Base-by-base conservation (phyloP, 2,113 vertebrate species). In the Tor tambroides region DNA sequence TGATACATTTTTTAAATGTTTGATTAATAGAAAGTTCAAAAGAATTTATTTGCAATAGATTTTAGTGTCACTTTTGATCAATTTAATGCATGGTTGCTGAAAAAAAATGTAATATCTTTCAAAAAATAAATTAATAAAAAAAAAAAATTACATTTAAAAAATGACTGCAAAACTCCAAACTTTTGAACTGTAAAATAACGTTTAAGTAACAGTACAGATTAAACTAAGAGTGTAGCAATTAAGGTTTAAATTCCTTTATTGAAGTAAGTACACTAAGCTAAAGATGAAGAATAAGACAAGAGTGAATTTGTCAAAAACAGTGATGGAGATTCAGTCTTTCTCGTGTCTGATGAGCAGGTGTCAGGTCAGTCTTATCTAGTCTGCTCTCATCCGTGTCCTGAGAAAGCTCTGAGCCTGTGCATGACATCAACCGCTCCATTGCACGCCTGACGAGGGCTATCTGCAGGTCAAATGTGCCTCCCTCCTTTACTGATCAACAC, bases 391-490 rank as follows among this genome's bases (percentile, higher is more conserved):
- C 74, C 71, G 4, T 74, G 61, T 82, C 76, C 85, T 87, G 83
- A 71, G 88, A 87, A 80, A 28, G 67, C 59, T 80, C 7, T 1
- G 80, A 28, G 74, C 61, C 90, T 92, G 90, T 89, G 69, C 83
- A 91, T 92, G 87, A 90, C 86, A 91, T 93, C 91, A 87, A 87
- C 59, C 51, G 81, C 75, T 30, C 85, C 87, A 89, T 83, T 49
- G 91, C 72, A 88, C 86, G 90, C 90, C 89, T 93, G 91, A 88
- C 86, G 83, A 80, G 71, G 85, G 76, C 83, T 88, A 79, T 85
- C 85, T 69, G 76, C 63, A 49, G 79, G 72, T 83, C 87, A 83
- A 56, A 85, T 14, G 79, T 51, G 23, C 61, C 56, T 86, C 76
- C 82, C 17, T 49, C 54, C 51, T 56, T 10, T 54, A 63, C 69